A percentile compares a stretch with the other conserved stretches of the same genome.
Conservation (phyloP, 2,113 vertebrate species). For the Nestor notabilis region DNA sequence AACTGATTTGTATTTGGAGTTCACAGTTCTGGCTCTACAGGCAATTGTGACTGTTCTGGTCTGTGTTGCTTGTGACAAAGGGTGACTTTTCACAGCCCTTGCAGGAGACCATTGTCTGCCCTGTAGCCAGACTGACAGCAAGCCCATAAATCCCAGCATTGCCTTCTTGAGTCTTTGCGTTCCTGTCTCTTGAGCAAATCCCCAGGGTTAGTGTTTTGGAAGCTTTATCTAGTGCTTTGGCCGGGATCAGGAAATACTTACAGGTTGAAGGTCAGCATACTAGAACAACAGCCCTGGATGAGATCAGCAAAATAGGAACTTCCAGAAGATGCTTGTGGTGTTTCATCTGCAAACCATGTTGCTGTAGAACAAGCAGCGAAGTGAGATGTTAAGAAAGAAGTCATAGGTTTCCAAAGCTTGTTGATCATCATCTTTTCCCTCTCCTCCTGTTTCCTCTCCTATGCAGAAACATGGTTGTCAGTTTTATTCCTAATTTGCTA, state of each 20-base stretch:
- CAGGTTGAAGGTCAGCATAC: conserved; percentile 8
- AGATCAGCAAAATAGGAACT: conserved; percentile 10
- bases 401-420: not conserved
- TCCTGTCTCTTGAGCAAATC: conserved; percentile 2
- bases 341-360: not conserved
- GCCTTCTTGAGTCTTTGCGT: not conserved
- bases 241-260: not conserved
- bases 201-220: not conserved
- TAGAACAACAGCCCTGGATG: not conserved
- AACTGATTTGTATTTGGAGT: not conserved
- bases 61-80: not conserved
- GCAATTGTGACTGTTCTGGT: not conserved
- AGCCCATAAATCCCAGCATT: not conserved
- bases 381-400: not conserved
- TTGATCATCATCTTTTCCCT: not conserved
- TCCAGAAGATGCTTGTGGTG: not conserved
- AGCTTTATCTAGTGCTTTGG: not conserved
- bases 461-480: not conserved
- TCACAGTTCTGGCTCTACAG: not conserved
- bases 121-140: not conserved
- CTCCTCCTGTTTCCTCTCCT: not conserved
- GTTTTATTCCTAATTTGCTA: not conserved
- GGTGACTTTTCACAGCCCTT: not conserved
- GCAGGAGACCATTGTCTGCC: not conserved
- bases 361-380: not conserved